Evolutionary conservation across 2,888 invertebrate genomes (phyloP).

Genomic region (Gnatocerus cornutus): DNA sequence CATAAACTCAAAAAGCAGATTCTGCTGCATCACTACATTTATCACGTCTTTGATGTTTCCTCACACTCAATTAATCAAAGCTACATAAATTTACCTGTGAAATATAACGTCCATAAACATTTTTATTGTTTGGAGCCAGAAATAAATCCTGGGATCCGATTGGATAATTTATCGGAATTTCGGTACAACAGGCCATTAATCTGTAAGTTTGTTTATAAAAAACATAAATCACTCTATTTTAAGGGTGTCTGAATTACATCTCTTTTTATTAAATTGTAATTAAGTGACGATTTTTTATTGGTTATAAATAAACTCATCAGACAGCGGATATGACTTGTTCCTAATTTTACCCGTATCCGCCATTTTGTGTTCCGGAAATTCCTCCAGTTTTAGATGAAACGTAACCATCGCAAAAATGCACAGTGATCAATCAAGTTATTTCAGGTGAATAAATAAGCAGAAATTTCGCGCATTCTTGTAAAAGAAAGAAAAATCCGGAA

Average conservation of each 20-base stretch:
- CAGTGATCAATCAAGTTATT: not conserved
- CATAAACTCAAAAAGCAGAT: not conserved
- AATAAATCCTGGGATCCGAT: not conserved
- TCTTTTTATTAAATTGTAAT: slow-evolving; percentile 3
- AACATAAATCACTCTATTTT: not conserved
- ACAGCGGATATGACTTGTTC: not conserved
- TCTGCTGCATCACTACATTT: no score
- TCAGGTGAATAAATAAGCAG: not conserved
- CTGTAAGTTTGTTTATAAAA: slow-evolving; percentile 1
- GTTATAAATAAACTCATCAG: not conserved
- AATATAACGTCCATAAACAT: not conserved
- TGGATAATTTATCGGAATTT: not conserved
- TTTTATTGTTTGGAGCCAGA: not conserved
- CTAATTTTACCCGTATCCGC: slow-evolving; percentile 1
- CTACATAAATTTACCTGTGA: not conserved
- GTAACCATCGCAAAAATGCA: not conserved
- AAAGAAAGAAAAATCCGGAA: not conserved
- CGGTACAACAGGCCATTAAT: slow-evolving; percentile 4
- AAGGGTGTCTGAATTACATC: not conserved
- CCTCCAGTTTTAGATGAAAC: not conserved
- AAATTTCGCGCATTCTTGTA: not conserved
- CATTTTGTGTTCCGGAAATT: slow-evolving; percentile 8
- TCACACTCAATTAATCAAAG: not conserved
- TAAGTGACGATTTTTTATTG: not conserved
- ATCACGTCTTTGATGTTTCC: not conserved